Base-by-base conservation (phyloP, 1,140 invertebrate genomes). In the Drosophila equinoxialis region DNA sequence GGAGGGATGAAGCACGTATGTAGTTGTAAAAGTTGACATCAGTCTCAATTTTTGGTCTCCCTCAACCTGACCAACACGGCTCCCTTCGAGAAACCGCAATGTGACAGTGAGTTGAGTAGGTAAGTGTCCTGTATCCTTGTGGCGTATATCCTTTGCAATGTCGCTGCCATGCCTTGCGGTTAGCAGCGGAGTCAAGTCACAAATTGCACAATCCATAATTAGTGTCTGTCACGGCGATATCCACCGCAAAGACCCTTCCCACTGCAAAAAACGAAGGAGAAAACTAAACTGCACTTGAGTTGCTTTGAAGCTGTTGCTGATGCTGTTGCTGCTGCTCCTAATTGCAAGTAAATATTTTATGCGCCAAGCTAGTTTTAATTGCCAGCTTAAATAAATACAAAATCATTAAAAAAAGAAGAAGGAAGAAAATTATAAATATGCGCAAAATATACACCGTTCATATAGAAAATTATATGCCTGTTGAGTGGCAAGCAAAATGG, bases 321-420 rank as follows among this genome's bases (percentile, higher is more conserved):
- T 66, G 77, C 68, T 72, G 65, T 33, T 35, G 51, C 37, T 42
- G 33, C 65, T 72, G 79, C 69, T 76, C 71, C 83, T 87, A 87
- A 87, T 87, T 87, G 83, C 84, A 89, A 87, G 83, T 87, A 87
- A 87, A 87, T 87, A 87, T 83, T 87, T 89, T 77, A 87, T 87
- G 77, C 82, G 64, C 68, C 71, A 86, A 86, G 75, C 74, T 77
- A 51, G 67, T 87, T 87, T 87, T 87, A 87, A 87, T 87, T 87
- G 83, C 83, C 79, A 87, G 70, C 83, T 80, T 59, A 86, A 87
- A 87, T 87, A 87, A 89, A 87, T 87, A 89, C 69, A 78, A 75
- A 86, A 86, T 86, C 83, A 87, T 86, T 87, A 86, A 79, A 66
- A 77, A 83, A 62, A 30, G 30, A 30, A 30, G 6, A 30, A 30